Conservation (phyloP, 2,888 invertebrate species). For the Mythimna ferrago region DNA sequence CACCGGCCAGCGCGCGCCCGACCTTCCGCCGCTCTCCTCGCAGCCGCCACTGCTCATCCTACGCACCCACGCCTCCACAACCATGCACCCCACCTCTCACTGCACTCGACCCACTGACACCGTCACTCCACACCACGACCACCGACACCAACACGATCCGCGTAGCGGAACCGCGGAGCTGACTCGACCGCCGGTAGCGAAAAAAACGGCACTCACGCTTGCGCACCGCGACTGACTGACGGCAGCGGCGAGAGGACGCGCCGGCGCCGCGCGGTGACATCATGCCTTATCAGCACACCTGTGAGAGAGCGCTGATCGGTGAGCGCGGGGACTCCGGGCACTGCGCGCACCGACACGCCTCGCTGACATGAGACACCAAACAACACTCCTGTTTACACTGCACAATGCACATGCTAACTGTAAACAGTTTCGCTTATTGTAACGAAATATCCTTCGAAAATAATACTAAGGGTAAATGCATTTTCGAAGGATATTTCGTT, state of each 20-base stretch:
- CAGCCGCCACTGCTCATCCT: constrained; percentile 70
- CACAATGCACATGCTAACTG: constrained; percentile 31
- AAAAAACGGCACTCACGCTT: constrained; percentile 74
- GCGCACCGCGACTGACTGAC: constrained; percentile 77
- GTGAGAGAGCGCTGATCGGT: constrained; percentile 35
- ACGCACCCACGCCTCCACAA: constrained; percentile 70
- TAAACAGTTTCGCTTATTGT: constrained; percentile 32
- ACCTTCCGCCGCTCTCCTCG: constrained; percentile 66
- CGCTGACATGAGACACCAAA: constrained; percentile 32
- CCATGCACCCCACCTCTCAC: constrained; percentile 67
- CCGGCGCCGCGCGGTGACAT: constrained; percentile 73
- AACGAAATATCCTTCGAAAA: constrained; percentile 2
- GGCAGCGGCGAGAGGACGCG: constrained; percentile 66
- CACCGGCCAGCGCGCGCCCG: constrained; percentile 77
- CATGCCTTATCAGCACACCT: constrained; percentile 78
- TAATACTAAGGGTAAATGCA: no score
- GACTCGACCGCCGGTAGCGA: constrained; percentile 55
- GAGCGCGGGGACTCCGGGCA: constrained; percentile 55
- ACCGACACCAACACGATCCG: constrained; percentile 16
- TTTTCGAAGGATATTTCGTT: no score
- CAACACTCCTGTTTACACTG: constrained; percentile 43
- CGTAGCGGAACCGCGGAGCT: constrained; percentile 1
- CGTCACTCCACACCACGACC: constrained; percentile 28
- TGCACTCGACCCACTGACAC: constrained; percentile 52
- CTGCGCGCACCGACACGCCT: constrained; percentile 22